Conservation (phyloP, 1,140 invertebrate genomes). For the Mesaphorura yosii region DNA sequence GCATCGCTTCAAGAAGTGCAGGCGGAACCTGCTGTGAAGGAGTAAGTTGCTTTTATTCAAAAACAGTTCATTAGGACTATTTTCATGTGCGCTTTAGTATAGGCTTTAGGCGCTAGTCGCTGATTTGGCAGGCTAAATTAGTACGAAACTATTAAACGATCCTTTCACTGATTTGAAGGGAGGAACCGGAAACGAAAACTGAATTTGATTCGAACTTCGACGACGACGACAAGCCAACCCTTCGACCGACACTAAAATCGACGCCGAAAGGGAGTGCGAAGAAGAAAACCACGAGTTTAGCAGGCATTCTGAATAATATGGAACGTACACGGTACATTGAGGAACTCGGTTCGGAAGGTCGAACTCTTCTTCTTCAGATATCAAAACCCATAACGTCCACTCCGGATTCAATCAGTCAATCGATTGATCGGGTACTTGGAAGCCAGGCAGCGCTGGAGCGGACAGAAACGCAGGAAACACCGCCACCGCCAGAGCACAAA, state of each 20-base stretch:
- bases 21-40: conserved; percentile 20
- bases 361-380: background rate
- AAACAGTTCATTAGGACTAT: background rate
- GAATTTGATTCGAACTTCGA: conserved; percentile 67
- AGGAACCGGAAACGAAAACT: conserved; percentile 47
- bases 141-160: background rate
- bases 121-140: background rate
- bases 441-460: no score
- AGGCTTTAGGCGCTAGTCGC: background rate
- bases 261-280: conserved; percentile 58
- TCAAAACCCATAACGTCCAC: background rate
- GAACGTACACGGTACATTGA: no score
- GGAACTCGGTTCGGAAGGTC: no score
- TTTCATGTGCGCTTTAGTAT: background rate
- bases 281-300: conserved; percentile 61
- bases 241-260: conserved; percentile 45
- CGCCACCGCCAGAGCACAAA: no score
- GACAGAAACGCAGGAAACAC: no score
- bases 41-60: conserved; percentile 15
- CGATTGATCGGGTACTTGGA: no score
- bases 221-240: conserved; percentile 49
- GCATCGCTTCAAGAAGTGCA: conserved; percentile 33
- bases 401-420: no score
- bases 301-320: conserved; percentile 60
- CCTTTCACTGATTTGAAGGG: conserved; percentile 30